Evolutionary conservation across 2,888 invertebrate species (phyloP).

Genomic region (Onthophagus sagittarius): DNA sequence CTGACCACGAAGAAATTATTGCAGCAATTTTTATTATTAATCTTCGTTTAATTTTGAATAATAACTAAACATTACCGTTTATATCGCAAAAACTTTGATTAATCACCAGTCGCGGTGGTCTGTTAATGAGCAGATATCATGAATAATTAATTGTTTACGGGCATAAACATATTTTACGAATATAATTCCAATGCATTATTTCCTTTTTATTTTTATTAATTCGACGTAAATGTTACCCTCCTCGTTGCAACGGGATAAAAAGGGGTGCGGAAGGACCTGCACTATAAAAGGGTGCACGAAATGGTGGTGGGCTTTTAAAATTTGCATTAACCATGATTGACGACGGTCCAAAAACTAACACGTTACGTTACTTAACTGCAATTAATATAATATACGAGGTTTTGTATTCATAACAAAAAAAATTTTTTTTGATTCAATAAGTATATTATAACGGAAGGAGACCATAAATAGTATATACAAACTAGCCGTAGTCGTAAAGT

Average conservation of each 20-base stretch:
- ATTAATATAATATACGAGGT: neutral
- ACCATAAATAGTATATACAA: neutral
- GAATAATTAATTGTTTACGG: neutral
- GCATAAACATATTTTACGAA: neutral
- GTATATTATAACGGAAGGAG: neutral
- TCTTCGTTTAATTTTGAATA: neutral
- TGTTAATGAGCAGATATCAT: neutral
- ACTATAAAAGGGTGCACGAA: neutral
- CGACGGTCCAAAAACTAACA: neutral
- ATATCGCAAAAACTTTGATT: neutral
- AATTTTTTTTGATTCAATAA: neutral
- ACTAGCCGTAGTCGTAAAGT: neutral
- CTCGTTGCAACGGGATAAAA: neutral
- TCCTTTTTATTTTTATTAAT: neutral
- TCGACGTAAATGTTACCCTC: too few relatives aligned
- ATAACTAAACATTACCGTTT: neutral
- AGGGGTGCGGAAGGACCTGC: neutral
- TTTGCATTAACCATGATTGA: neutral
- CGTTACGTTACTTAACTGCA: neutral
- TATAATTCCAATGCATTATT: neutral
- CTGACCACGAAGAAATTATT: neutral
- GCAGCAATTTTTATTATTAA: neutral
- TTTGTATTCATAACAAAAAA: too few relatives aligned
- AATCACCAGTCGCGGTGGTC: neutral
- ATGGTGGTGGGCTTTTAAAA: neutral